Evolutionary conservation across 1,140 invertebrate species (phyloP).

Genomic region (Mycetomoellerius zeteki): DNA sequence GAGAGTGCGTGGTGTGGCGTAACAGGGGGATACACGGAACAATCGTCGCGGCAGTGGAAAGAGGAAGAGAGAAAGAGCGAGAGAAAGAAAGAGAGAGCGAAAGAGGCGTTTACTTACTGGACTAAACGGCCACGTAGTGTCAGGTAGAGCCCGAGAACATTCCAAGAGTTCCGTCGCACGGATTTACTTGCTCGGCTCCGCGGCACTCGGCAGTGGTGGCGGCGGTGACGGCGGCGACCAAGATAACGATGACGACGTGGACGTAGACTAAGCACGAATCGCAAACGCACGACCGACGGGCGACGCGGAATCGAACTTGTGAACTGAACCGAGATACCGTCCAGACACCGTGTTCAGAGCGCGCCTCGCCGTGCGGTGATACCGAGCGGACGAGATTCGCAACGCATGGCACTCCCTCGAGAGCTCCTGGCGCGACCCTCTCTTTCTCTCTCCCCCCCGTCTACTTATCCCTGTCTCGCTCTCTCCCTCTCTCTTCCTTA

Average conservation of each 20-base stretch:
- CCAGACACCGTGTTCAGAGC: slow-evolving; percentile 3
- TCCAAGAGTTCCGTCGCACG: slow-evolving; percentile 60
- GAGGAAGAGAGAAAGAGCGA: background rate
- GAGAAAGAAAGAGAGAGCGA: background rate
- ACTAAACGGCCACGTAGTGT: slow-evolving; percentile 65
- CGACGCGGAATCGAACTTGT: background rate
- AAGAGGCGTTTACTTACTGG: slow-evolving; percentile 71
- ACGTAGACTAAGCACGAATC: background rate
- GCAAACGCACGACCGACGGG: background rate
- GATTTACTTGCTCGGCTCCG: slow-evolving; percentile 13
- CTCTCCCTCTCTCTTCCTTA: slow-evolving; percentile 22
- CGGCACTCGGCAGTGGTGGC: background rate
- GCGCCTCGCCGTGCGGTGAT: slow-evolving; percentile 51
- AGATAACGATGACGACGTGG: slow-evolving; percentile 17
- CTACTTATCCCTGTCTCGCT: background rate
- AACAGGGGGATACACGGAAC: background rate
- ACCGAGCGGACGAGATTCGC: slow-evolving; percentile 65
- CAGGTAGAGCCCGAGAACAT: slow-evolving; percentile 52
- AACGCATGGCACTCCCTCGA: slow-evolving; percentile 76
- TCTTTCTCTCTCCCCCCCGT: slow-evolving; percentile 17
- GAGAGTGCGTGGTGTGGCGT: slow-evolving; percentile 17
- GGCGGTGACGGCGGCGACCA: background rate
- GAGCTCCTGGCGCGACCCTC: slow-evolving; percentile 28
- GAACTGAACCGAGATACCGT: background rate
- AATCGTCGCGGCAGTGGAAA: background rate